Evolutionary conservation across 2,888 invertebrate genomes (phyloP).

Genomic region (Nomada hirtipes): DNA sequence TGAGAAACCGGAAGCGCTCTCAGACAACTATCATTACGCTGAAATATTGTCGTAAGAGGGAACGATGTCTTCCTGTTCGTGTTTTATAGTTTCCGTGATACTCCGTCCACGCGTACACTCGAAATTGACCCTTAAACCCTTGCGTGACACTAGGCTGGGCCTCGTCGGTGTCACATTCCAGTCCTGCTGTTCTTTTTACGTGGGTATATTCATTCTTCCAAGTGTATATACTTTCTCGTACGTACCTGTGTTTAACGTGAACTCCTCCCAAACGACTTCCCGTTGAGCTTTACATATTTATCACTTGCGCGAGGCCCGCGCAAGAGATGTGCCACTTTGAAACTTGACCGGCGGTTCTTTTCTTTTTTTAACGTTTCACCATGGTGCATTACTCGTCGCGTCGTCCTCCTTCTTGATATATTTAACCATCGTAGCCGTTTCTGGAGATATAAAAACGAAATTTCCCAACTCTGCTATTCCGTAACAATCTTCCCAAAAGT

Average conservation of each 20-base stretch:
- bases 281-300: conserved; percentile 46
- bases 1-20: background rate
- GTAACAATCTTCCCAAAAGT: too few species aligned
- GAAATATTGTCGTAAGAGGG: background rate
- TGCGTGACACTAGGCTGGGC: background rate
- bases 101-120: background rate
- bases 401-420: background rate
- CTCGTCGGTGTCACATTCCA: conserved; percentile 37
- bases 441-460: too few species aligned
- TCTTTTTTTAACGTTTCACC: too few species aligned
- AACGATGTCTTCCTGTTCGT: background rate
- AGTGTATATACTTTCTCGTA: conserved; percentile 12
- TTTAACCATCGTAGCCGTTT: too few species aligned
- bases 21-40: background rate
- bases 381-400: background rate
- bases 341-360: conserved; percentile 22
- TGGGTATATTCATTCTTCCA: conserved; percentile 18
- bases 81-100: conserved; percentile 39
- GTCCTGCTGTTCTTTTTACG: conserved; percentile 35
- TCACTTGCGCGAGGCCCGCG: conserved; percentile 22
- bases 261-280: conserved; percentile 39
- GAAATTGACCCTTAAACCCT: conserved; percentile 35
- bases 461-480: too few species aligned
- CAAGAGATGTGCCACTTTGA: conserved; percentile 1
- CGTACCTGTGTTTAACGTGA: conserved; percentile 17